Evolutionary conservation across 2,797 vertebrate species (phyloP).

Genomic region (Phoebastria nigripes): DNA sequence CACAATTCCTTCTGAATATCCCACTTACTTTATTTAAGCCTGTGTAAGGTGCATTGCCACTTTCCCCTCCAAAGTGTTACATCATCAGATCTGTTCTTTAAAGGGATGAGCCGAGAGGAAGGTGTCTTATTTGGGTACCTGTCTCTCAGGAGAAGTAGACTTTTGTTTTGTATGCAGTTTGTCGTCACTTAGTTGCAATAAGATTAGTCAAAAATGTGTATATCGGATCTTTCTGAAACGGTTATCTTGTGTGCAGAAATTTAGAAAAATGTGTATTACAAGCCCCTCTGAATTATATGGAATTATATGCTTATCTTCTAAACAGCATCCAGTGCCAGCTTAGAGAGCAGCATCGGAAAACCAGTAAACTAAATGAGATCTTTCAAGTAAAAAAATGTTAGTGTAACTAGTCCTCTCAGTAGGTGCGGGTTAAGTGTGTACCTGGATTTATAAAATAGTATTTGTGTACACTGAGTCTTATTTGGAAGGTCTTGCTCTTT

Average conservation of each 20-base stretch:
- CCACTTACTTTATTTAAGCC: neutral
- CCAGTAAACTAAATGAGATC: neutral
- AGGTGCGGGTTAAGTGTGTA: neutral
- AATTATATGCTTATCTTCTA: neutral
- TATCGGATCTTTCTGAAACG: neutral
- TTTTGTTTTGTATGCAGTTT: neutral
- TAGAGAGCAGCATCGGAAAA: neutral
- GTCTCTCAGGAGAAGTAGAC: neutral
- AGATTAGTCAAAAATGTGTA: neutral
- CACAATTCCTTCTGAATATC: neutral
- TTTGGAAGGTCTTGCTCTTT: neutral
- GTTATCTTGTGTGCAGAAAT: neutral
- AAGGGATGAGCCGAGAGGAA: neutral
- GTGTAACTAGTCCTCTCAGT: neutral
- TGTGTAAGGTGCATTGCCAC: neutral
- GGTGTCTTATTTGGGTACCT: neutral
- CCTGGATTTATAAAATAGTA: neutral
- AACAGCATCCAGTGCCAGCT: neutral
- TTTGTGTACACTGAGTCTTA: neutral
- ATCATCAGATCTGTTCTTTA: neutral
- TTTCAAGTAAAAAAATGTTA: neutral
- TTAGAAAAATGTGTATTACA: neutral
- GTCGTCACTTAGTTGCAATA: neutral
- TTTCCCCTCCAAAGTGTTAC: neutral
- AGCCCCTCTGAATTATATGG: neutral